Evolutionary conservation across 2,888 invertebrate genomes (phyloP), one percentile per base, ranked within the genome.

Genomic region (Agrochola litura): DNA sequence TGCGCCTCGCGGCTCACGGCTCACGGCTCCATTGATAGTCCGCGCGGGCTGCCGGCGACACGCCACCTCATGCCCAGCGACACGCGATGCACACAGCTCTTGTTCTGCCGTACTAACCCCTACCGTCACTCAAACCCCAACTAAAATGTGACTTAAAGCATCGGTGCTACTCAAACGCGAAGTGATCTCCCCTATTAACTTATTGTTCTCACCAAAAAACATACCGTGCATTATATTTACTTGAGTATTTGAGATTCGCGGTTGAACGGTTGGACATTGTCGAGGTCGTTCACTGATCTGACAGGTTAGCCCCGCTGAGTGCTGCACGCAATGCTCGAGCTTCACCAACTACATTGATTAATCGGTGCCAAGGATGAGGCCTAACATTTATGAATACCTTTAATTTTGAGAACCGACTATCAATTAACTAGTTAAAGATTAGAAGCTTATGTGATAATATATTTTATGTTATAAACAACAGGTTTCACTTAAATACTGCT

Each of bases 221-320:
- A 86, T 86, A 91, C 90, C 91, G 91, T 91, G 91, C 88, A 69
- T 58, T 90, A 89, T 89, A 86, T 90, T 87, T 88, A 88, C 88
- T 89, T 90, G 90, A 92, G 92, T 92, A 92, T 92, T 92, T 89
- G 89, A 90, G 90, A 86, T 91, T 92, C 91, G 90, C 90, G 86
- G 90, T 88, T 89, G 80, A 85, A 85, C 87, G 83, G 88, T 90
- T 90, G 91, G 92, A 92, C 93, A 93, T 91, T 92, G 93, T 92
- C 95, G 95, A 95, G 96, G 96, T 94, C 95, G 94, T 94, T 93
- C 93, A 96, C 94, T 94, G 95, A 95, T 95, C 94, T 92, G 93
- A 94, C 95, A 92, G 92, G 95, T 95, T 92, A 91, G 92, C 92
- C 92, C 91, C 88, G 88, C 87, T 83, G 86, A 81, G 79, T 86